Percentiles rank a stretch among this genome's conserved stretches.
phyloP scores from a whole-genome alignment of 2,888 invertebrate species.

The Ferrisia virgata region DNA sequence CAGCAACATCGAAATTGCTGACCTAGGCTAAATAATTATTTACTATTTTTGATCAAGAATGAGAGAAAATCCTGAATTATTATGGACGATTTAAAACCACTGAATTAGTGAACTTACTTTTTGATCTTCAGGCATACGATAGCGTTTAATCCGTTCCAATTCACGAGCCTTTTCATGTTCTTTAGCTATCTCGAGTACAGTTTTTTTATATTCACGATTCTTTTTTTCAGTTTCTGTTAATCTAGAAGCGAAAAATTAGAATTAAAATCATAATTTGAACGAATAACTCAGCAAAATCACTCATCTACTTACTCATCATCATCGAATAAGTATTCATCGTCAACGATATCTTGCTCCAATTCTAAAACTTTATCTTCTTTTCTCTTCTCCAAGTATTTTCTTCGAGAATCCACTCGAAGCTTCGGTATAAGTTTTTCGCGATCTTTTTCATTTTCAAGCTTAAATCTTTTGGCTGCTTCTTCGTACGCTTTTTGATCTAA shows the following conservation, averaged over 20 bases:
- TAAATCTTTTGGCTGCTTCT: slow-evolving; percentile 87
- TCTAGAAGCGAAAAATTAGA: slow-evolving; percentile 56
- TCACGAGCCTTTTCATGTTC: slow-evolving; percentile 95
- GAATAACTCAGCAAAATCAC: background rate
- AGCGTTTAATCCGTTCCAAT: slow-evolving; percentile 86
- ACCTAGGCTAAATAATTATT: no score
- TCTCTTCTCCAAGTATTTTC: slow-evolving; percentile 91
- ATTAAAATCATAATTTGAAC: background rate
- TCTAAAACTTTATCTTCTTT: slow-evolving; percentile 95
- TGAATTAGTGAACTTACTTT: slow-evolving; percentile 47
- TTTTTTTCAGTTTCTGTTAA: slow-evolving; percentile 80
- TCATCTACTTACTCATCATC: slow-evolving; percentile 67
- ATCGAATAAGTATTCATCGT: slow-evolving; percentile 93
- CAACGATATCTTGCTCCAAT: slow-evolving; percentile 88
- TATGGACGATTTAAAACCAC: background rate
- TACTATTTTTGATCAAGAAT: background rate
- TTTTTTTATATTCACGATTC: slow-evolving; percentile 86
- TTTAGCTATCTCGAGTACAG: slow-evolving; percentile 82
- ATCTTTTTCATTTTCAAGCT: slow-evolving; percentile 76
- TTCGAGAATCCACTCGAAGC: slow-evolving; percentile 82
- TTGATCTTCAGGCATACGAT: slow-evolving; percentile 84
- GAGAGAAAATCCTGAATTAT: slow-evolving; percentile 1
- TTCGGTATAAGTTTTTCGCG: slow-evolving; percentile 82
- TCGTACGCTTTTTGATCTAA: slow-evolving; percentile 69
- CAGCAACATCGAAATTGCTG: no score